Evolutionary conservation across 2,113 vertebrate species (phyloP).

Genomic region (Pelecanoides urinatrix): DNA sequence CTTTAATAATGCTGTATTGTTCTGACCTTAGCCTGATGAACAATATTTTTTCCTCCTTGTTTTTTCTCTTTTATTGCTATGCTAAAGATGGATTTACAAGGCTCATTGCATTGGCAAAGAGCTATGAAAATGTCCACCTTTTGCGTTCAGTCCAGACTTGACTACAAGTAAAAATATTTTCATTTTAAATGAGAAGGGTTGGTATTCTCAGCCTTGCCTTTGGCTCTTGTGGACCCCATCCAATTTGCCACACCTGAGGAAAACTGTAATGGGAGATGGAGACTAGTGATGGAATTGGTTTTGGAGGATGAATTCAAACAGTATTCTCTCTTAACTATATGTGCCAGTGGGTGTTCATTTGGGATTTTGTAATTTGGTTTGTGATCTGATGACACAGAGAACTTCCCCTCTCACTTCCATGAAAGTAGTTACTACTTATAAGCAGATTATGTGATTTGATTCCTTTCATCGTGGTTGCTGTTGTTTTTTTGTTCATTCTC

Average conservation of each 20-base stretch:
- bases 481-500: background rate
- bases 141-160: background rate
- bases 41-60: background rate
- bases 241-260: background rate
- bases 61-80: background rate
- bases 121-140: background rate
- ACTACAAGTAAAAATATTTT: constrained; percentile 2
- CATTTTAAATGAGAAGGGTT: background rate
- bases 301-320: background rate
- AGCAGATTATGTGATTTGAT: background rate
- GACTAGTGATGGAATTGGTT: background rate
- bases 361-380: background rate
- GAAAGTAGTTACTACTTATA: background rate
- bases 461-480: background rate
- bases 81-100: background rate
- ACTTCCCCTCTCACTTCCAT: background rate
- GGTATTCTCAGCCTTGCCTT: background rate
- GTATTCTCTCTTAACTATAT: background rate
- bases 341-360: background rate
- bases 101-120: background rate
- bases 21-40: background rate
- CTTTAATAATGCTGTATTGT: background rate
- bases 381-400: background rate
- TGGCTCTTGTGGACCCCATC: background rate
- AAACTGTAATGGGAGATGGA: background rate